A percentile compares a stretch with the other conserved stretches of the same genome.
Evolutionary conservation across 2,113 vertebrate species (phyloP).

Genomic region (Oncorhynchus tshawytscha): DNA sequence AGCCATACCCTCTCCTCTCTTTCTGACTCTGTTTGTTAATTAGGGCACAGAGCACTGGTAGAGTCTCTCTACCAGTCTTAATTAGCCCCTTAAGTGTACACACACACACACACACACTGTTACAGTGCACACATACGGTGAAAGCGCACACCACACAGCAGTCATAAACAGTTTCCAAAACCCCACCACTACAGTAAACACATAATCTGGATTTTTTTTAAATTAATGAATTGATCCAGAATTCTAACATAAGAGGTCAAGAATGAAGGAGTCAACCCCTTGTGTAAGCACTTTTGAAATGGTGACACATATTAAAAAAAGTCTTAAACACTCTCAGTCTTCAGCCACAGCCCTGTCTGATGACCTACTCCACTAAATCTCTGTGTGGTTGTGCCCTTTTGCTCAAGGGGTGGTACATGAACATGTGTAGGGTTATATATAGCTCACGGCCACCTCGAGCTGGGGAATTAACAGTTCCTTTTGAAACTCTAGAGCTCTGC

Average conservation of each 20-base stretch:
- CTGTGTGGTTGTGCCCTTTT: conserved; percentile 15
- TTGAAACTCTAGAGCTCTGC: conserved; percentile 70
- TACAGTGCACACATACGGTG: neutral
- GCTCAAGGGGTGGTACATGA: conserved; percentile 37
- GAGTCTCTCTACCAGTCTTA: conserved; percentile 4
- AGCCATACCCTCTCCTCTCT: neutral
- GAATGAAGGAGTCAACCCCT: no score
- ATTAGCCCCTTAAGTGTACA: conserved; percentile 13
- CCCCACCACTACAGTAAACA: no score
- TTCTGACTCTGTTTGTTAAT: conserved; percentile 8
- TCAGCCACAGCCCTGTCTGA: no score
- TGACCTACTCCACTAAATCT: conserved; percentile 23
- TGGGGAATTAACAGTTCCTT: conserved; percentile 73
- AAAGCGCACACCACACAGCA: no score
- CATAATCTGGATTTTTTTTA: no score
- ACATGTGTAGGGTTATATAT: conserved; percentile 64
- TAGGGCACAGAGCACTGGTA: neutral
- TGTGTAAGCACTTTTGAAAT: no score
- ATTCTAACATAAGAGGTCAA: no score
- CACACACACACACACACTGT: neutral
- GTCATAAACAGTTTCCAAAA: neutral
- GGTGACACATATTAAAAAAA: no score
- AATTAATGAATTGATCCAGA: no score
- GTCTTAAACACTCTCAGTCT: no score
- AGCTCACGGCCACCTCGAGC: conserved; percentile 58